phyloP scores from a whole-genome alignment of 2,888 invertebrate species.

The Rhaphigaster nebulosa region DNA sequence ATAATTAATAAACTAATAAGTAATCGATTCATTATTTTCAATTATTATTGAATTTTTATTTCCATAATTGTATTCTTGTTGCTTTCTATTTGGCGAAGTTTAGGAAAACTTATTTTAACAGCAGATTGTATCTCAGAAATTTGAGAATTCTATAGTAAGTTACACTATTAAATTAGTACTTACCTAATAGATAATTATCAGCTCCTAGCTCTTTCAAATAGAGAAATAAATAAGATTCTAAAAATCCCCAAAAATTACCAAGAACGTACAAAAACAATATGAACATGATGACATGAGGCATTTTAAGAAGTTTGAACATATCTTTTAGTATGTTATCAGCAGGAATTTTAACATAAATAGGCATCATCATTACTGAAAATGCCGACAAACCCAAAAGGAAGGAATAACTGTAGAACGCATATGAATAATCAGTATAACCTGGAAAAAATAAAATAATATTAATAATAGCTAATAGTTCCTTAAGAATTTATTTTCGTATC shows the following conservation, averaged over 20 bases:
- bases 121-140: too few relatives aligned
- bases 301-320: conserved; percentile 80
- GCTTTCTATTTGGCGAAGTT: too few relatives aligned
- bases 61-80: too few relatives aligned
- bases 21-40: too few relatives aligned
- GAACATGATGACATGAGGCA: conserved; percentile 85
- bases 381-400: conserved; percentile 80
- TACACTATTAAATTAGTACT: conserved; percentile 63
- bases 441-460: conserved; percentile 65
- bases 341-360: conserved; percentile 82
- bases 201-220: conserved; percentile 88
- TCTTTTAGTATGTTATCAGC: conserved; percentile 84
- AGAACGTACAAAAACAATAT: conserved; percentile 85
- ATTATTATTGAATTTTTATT: too few relatives aligned
- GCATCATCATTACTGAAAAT: conserved; percentile 82
- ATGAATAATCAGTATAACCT: conserved; percentile 87
- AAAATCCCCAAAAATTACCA: conserved; percentile 91
- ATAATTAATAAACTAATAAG: too few relatives aligned
- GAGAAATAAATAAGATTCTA: conserved; percentile 89
- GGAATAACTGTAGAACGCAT: conserved; percentile 89
- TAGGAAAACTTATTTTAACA: too few relatives aligned
- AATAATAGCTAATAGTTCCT: background rate
- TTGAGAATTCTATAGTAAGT: background rate
- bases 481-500: background rate
- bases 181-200: conserved; percentile 85